Evolutionary conservation across 2,888 invertebrate genomes (phyloP).

Genomic region (Polyommatus iphigenia): DNA sequence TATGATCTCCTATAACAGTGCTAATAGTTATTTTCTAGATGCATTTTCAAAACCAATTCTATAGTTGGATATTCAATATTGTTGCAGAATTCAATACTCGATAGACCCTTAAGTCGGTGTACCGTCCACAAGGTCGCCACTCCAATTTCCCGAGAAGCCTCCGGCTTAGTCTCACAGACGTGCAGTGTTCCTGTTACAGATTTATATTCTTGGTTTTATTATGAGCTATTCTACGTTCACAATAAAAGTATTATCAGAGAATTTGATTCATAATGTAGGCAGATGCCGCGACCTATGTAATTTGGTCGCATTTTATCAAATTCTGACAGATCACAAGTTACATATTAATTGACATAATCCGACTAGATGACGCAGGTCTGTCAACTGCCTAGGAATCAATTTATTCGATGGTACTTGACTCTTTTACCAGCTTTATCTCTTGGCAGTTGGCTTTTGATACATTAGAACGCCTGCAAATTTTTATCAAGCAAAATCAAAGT

Average conservation of each 20-base stretch:
- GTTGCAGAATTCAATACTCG: neutral
- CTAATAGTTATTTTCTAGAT: too few species aligned
- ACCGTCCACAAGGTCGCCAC: slow-evolving; percentile 1
- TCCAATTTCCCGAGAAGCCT: slow-evolving; percentile 1
- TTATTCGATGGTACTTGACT: too few species aligned
- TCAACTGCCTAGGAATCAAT: too few species aligned
- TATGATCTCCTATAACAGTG: too few species aligned
- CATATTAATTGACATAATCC: too few species aligned
- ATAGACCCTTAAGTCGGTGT: neutral
- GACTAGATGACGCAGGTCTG: too few species aligned
- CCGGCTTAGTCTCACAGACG: neutral
- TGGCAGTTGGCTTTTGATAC: neutral
- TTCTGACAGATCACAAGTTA: too few species aligned
- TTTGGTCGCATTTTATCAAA: too few species aligned
- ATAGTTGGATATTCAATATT: neutral
- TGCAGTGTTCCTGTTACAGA: neutral
- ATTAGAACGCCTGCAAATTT: neutral
- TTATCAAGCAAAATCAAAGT: neutral
- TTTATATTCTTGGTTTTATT: neutral
- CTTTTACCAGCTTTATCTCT: too few species aligned
- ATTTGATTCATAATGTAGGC: too few species aligned
- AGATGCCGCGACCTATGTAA: too few species aligned
- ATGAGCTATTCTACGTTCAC: neutral
- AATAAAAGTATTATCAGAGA: too few species aligned
- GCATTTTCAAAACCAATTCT: neutral